Conservation (phyloP, 2,113 vertebrate species). For the Oriolus oriolus region DNA sequence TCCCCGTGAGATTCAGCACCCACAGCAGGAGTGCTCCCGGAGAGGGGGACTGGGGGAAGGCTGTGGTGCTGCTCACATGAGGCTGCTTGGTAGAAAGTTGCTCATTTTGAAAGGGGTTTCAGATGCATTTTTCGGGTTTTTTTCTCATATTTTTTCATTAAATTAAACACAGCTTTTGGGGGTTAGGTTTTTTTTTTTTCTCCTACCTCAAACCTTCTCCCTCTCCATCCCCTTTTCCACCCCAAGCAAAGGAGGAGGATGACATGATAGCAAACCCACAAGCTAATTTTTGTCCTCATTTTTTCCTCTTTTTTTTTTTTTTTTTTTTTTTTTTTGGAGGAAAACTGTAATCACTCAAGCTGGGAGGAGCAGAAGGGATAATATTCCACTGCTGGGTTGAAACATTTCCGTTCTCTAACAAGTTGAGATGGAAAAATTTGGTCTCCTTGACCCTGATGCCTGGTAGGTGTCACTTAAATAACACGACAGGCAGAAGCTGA, state of each 20-base stretch:
- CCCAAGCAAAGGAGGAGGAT: background rate
- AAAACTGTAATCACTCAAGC: background rate
- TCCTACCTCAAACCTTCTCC: background rate
- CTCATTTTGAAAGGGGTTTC: background rate
- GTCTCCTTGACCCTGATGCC: background rate
- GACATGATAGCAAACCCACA: background rate
- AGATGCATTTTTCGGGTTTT: background rate
- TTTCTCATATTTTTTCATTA: background rate
- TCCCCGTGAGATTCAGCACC: background rate
- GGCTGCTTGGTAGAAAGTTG: background rate
- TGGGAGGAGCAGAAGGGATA: background rate
- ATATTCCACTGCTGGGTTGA: background rate
- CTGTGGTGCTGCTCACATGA: background rate
- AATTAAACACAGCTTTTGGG: background rate
- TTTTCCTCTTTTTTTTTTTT: background rate
- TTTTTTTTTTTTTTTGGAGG: background rate
- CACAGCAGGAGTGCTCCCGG: background rate
- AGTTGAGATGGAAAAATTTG: slow-evolving; percentile 12
- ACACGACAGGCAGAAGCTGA: background rate
- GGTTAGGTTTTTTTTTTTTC: background rate
- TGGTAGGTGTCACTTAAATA: slow-evolving; percentile 4
- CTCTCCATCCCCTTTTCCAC: background rate
- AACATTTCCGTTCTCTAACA: background rate
- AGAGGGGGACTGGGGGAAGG: background rate
- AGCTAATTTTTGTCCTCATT: background rate